Conservation (phyloP, 2,113 vertebrate species). For the Etia nguti region DNA sequence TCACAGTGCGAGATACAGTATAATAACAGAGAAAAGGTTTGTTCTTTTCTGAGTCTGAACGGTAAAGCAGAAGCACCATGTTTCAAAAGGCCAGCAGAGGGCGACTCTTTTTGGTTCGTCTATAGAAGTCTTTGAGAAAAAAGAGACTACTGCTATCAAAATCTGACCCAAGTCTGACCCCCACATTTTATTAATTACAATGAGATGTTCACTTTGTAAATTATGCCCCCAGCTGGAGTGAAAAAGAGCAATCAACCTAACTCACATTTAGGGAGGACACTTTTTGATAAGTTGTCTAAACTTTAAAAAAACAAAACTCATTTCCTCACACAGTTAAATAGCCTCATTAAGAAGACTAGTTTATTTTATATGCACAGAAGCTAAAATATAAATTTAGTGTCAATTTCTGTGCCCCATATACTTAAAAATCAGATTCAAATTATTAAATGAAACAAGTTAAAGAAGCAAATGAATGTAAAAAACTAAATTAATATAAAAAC, state of each 20-base stretch:
- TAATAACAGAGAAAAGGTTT: no score
- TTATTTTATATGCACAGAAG: background rate
- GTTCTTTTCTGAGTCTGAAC: background rate
- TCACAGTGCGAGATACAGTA: rapidly evolving
- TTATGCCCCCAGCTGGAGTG: background rate
- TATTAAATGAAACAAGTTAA: background rate
- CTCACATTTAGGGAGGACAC: background rate
- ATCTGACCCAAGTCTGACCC: background rate
- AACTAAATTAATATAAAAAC: no score
- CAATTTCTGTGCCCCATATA: background rate
- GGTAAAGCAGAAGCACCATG: background rate
- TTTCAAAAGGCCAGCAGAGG: background rate
- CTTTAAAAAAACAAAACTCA: background rate
- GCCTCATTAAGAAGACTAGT: background rate
- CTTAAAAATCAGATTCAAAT: background rate
- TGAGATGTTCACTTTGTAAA: background rate
- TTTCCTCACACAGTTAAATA: background rate
- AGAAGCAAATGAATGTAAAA: rapidly evolving
- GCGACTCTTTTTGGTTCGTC: background rate
- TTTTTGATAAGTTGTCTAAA: background rate
- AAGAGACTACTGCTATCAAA: background rate
- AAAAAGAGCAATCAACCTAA: background rate
- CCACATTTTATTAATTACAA: background rate
- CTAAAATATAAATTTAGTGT: background rate
- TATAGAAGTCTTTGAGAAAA: background rate